Evolutionary conservation across 1,140 invertebrate genomes (phyloP).

Genomic region (Cecropterus lyciades): DNA sequence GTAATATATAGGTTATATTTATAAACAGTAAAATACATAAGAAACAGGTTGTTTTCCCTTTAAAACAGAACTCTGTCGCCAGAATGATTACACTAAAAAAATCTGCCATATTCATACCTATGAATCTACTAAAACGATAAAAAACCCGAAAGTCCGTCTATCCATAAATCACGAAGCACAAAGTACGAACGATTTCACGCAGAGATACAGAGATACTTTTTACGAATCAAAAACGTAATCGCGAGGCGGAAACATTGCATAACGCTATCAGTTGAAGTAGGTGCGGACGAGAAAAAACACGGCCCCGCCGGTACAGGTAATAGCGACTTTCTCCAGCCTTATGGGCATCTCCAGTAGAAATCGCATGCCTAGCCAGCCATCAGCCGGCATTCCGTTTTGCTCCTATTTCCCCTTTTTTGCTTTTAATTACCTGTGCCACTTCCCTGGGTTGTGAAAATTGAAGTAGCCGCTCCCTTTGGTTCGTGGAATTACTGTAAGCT

Average conservation of each 20-base stretch:
- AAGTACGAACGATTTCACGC: too few relatives aligned
- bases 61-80: too few relatives aligned
- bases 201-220: slow-evolving; percentile 5
- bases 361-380: slow-evolving; percentile 18
- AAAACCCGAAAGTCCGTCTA: too few relatives aligned
- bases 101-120: too few relatives aligned
- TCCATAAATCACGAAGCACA: too few relatives aligned
- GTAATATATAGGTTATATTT: too few relatives aligned
- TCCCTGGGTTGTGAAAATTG: not conserved
- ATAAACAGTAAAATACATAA: too few relatives aligned
- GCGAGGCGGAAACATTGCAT: slow-evolving; percentile 24
- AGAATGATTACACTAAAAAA: too few relatives aligned
- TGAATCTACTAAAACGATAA: too few relatives aligned
- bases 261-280: slow-evolving; percentile 20
- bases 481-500: too few relatives aligned
- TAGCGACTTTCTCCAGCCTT: slow-evolving; percentile 35
- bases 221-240: slow-evolving; percentile 25
- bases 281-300: slow-evolving; percentile 18
- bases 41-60: too few relatives aligned
- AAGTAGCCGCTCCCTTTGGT: too few relatives aligned
- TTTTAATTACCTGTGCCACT: slow-evolving; percentile 29
- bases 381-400: slow-evolving; percentile 31
- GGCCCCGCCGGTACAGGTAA: slow-evolving; percentile 19
- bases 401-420: slow-evolving; percentile 32
- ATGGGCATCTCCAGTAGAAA: slow-evolving; percentile 37